Base-by-base conservation (phyloP, 2,888 invertebrate species). In the Nipponacmea schrenckii region DNA sequence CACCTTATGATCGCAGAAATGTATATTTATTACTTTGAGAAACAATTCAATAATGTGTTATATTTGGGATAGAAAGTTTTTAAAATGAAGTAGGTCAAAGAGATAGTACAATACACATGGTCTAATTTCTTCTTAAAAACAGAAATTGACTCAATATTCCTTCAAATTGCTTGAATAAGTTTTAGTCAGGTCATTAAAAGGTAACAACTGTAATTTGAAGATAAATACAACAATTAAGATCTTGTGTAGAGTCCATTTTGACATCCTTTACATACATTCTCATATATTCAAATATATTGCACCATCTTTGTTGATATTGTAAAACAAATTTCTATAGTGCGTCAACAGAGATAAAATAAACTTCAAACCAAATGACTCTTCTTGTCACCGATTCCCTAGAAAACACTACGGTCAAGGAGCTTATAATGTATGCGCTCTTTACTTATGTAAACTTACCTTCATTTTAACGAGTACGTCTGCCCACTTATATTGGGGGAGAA, bases 401-500 rank as follows among this genome's bases (percentile, higher is more conserved):
- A 56, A 56, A 56, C 20, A 56, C 24, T 10, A 24, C 56, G 56
- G 56, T 56, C 56, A 56, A 56, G 56, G 24, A 24, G 8, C 56
- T 56, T 20, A 56, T 56, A 56, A 56, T 56, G 56, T 56, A 56
- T 56, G 56, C 56, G 56, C 56, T 56, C 56, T 56, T 56, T 56
- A 24, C 56, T 56, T 24, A 56, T 56, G 56, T 56, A 56, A 56
- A 56, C 56, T 56, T 24, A 56, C 56, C 56, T 56, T 56, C 56
- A 56, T 56, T 56, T 24, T 56, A 24, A 14, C 2, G 56, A 56
- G 20, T 20, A 56, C 24, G 56, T 56, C 56, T 24, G 56, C 56
- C 56, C 24, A 56, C 56, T 56, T 24, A 56, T 10, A 39, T 39
- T 39, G 39, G 39, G 39, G 39, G 39, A 39, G 39, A 39, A 39